These are phyloP conservation scores for Mobula birostris DNA, from an alignment of 2,113 vertebrate genomes.

Conservation along the genomic window DNA sequence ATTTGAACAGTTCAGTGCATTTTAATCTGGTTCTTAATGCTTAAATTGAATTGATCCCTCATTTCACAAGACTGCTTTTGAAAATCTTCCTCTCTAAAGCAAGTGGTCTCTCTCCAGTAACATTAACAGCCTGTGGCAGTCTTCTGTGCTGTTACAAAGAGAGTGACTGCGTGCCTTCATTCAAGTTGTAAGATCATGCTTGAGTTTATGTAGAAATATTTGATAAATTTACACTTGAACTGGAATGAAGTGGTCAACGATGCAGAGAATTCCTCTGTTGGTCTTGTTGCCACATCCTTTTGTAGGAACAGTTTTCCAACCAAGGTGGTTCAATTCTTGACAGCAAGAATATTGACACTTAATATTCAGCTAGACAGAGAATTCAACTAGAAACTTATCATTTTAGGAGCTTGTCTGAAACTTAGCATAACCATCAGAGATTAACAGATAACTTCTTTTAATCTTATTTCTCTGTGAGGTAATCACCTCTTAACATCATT, in stretches of 20 bases:
- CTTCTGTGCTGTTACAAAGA: neutral
- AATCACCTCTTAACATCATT: neutral
- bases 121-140: neutral
- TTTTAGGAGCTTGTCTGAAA: neutral
- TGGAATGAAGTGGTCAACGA: neutral
- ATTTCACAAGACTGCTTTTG: neutral
- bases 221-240: neutral
- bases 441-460: neutral
- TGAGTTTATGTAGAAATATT: neutral
- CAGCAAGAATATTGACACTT: neutral
- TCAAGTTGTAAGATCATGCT: neutral
- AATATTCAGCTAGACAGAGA: neutral
- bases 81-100: neutral
- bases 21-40: neutral
- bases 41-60: conserved; percentile 10
- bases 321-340: neutral
- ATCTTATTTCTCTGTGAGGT: neutral
- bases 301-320: neutral
- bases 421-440: neutral
- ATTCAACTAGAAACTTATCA: neutral
- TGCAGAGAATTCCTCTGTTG: neutral
- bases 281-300: neutral
- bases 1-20: neutral
- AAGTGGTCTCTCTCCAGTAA: neutral
- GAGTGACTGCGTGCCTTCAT: neutral